These are phyloP conservation scores for Gallinago jamesoni DNA, from an alignment of 2,113 vertebrate genomes.

Conservation along the genomic window DNA sequence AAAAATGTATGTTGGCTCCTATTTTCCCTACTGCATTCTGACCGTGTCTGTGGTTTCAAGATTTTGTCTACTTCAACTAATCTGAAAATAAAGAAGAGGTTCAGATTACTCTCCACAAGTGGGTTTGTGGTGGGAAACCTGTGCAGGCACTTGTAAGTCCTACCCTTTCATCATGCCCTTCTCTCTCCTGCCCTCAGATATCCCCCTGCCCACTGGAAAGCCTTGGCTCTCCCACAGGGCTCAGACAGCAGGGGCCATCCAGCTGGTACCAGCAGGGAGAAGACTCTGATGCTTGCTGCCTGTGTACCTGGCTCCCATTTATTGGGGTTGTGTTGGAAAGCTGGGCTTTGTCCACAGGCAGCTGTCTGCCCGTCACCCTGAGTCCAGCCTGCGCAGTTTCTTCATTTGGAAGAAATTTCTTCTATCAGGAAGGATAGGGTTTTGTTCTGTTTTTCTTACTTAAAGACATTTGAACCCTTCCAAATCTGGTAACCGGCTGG, in stretches of 20 bases:
- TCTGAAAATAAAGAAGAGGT: not conserved
- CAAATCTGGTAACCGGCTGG: not conserved
- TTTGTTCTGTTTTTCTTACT: not conserved
- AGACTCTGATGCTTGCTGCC: fast-evolving
- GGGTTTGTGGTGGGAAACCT: not conserved
- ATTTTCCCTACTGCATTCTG: not conserved
- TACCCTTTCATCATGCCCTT: not conserved
- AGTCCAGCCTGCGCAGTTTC: not conserved
- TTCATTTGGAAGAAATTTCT: not conserved
- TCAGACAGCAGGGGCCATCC: not conserved
- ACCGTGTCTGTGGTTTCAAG: not conserved
- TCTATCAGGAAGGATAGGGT: not conserved
- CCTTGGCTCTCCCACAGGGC: not conserved
- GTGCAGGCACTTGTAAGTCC: not conserved
- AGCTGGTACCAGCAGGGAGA: not conserved
- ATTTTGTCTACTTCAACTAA: not conserved
- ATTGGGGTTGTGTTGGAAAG: not conserved
- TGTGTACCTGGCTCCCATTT: not conserved
- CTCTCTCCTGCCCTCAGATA: not conserved
- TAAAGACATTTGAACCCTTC: not conserved
- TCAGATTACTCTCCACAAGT: not conserved
- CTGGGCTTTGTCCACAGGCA: not conserved
- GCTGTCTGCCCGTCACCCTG: not conserved
- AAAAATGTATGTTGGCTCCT: not conserved
- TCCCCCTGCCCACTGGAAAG: not conserved